Base-by-base conservation (phyloP, 2,888 invertebrate species). In the Salpingus planirostris region DNA sequence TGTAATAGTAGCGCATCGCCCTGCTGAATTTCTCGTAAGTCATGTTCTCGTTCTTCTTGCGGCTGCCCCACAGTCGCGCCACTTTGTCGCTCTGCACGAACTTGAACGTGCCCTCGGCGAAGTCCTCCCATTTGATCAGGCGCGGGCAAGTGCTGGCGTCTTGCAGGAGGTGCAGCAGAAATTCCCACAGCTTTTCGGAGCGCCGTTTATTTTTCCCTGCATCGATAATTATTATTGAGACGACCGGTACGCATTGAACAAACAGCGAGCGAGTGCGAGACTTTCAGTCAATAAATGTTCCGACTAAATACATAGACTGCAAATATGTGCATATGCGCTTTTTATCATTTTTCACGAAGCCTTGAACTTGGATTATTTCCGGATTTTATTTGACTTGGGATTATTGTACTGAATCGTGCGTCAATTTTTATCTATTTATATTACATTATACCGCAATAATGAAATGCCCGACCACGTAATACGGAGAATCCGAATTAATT, bases 11-110 rank as follows among this genome's bases (percentile, higher is more conserved):
- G 80, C 83, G 74, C 82, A 92, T 87, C 10, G 91, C 91, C 42
- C 91, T 67, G 62, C 88, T 89, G 53, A 92, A 76, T 65, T 92
- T 92, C 62, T 91, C 91, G 57, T 90, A 92, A 23, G 85, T 90
- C 91, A 92, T 92, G 58, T 80, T 79, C 28, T 78, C 78, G 57
- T 91, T 91, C 59, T 84, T 80, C 59, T 90, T 90, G 60, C 84
- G 61, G 40, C 77, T 76, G 2, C 90, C 90, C 91, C 91, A 91
- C 25, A 88, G 69, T 52, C 82, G 77, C 1, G 91, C 90, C 3
- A 91, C 84, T 55, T 82, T 80, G 50, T 87, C 86, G 27, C 86
- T 87, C 51, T 87, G 80, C 7, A 89, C 84, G 52, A 92, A 89
- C 47, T 89, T 78, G 66, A 92, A 92, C 47, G 84, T 81, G 5